These are phyloP conservation scores for Archips crataeganus DNA, from an alignment of 2,888 invertebrate genomes.

Conservation along the genomic window DNA sequence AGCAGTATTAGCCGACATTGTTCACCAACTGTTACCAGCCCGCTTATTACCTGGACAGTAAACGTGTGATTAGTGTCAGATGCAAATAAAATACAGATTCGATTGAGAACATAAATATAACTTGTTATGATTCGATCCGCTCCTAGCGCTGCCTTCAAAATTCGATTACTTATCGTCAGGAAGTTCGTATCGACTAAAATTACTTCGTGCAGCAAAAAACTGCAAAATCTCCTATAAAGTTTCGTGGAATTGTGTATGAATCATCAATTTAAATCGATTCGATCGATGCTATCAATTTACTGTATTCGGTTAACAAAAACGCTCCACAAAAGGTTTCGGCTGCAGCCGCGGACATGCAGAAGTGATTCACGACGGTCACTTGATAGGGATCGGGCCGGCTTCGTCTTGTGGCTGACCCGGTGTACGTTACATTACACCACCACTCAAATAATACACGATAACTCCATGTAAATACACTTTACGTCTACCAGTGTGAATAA, in stretches of 20 bases:
- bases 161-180: constrained; percentile 17
- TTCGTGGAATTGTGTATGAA: constrained; percentile 65
- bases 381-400: constrained; percentile 65
- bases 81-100: constrained; percentile 27
- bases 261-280: constrained; percentile 70
- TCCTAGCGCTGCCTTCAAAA: constrained; percentile 20
- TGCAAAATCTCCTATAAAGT: constrained; percentile 49
- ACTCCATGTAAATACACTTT: constrained; percentile 34
- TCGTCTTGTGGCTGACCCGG: constrained; percentile 68
- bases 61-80: constrained; percentile 37
- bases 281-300: constrained; percentile 65
- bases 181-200: constrained; percentile 23
- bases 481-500: constrained; percentile 8
- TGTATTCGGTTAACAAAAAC: constrained; percentile 63
- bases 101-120: constrained; percentile 28
- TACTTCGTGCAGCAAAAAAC: constrained; percentile 23
- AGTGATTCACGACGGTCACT: constrained; percentile 66
- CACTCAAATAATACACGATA: constrained; percentile 42
- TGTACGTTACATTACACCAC: constrained; percentile 56
- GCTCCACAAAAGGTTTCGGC: constrained; percentile 67
- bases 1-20: constrained; percentile 51
- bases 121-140: constrained; percentile 19
- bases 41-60: constrained; percentile 36
- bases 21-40: constrained; percentile 43
- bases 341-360: constrained; percentile 56